A percentile compares a stretch with the other conserved stretches of the same genome.
These are phyloP conservation scores for Tyrophagus putrescentiae DNA, from an alignment of 1,140 invertebrate species.

Conservation along the genomic window DNA sequence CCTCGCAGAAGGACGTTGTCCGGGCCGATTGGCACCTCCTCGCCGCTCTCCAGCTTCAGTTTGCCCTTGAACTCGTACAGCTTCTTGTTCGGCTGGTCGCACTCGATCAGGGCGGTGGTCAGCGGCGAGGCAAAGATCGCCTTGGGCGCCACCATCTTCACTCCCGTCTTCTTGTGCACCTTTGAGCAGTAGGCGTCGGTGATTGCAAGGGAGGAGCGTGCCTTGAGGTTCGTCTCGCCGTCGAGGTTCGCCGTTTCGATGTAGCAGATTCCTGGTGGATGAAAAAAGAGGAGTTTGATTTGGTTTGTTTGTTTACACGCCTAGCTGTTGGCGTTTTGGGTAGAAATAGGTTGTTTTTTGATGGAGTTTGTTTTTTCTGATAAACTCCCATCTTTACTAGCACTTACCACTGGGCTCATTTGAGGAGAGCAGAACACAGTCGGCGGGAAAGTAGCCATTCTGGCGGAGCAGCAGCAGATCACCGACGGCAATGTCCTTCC, in stretches of 20 bases:
- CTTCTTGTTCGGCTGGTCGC: constrained; percentile 84
- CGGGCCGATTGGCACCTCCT: constrained; percentile 53
- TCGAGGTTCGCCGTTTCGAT: constrained; percentile 99
- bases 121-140: constrained; percentile 24
- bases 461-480: constrained; percentile 71
- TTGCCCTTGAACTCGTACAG: constrained; percentile 93
- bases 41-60: constrained; percentile 59
- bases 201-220: constrained; percentile 72
- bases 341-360: too few relatives aligned
- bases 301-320: too few relatives aligned
- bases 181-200: constrained; percentile 20
- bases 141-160: constrained; percentile 25
- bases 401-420: constrained; percentile 41
- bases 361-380: too few relatives aligned
- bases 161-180: not conserved
- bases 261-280: too few relatives aligned
- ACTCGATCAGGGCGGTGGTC: constrained; percentile 49
- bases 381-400: too few relatives aligned
- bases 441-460: constrained; percentile 83
- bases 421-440: constrained; percentile 71
- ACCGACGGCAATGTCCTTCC: constrained; percentile 53
- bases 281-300: constrained; percentile 31
- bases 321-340: too few relatives aligned
- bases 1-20: constrained; percentile 87
- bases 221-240: constrained; percentile 97